These are phyloP conservation scores for Neotragus pygmaeus DNA, from an alignment of 2,113 vertebrate species.

Conservation along the genomic window DNA sequence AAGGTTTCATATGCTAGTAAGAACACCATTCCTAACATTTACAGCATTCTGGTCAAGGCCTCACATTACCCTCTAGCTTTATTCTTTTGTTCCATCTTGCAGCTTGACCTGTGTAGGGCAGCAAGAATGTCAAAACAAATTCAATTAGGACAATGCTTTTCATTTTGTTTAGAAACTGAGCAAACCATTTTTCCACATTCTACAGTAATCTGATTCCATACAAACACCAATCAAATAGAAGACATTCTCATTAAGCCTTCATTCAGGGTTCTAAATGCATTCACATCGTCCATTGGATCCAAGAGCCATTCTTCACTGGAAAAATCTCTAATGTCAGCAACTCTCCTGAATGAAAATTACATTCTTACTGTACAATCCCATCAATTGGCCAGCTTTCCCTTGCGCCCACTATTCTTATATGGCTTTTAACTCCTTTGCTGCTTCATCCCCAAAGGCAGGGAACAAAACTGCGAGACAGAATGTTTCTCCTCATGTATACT, in stretches of 20 bases:
- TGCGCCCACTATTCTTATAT: background rate
- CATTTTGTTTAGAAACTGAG: slow-evolving; percentile 50
- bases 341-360: slow-evolving; percentile 56
- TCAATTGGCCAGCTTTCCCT: slow-evolving; percentile 36
- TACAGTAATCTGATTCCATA: slow-evolving; percentile 62
- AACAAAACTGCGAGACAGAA: slow-evolving; percentile 14
- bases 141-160: slow-evolving; percentile 55
- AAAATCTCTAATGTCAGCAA: slow-evolving; percentile 43
- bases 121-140: slow-evolving; percentile 58
- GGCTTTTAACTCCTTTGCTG: slow-evolving; percentile 31
- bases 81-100: slow-evolving; percentile 51
- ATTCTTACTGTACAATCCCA: slow-evolving; percentile 25
- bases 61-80: slow-evolving; percentile 1
- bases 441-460: background rate
- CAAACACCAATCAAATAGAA: slow-evolving; percentile 46
- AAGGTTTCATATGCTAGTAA: slow-evolving; percentile 30
- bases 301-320: slow-evolving; percentile 17
- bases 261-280: slow-evolving; percentile 27
- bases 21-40: slow-evolving; percentile 48
- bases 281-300: background rate
- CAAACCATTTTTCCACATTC: slow-evolving; percentile 47
- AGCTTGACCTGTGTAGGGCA: slow-evolving; percentile 37
- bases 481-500: background rate
- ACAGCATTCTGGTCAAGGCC: slow-evolving; percentile 28
- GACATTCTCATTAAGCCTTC: slow-evolving; percentile 34